Evolutionary conservation across 2,888 invertebrate genomes (phyloP), one percentile per base, ranked within the genome.

Genomic region (Catocala fraxini): DNA sequence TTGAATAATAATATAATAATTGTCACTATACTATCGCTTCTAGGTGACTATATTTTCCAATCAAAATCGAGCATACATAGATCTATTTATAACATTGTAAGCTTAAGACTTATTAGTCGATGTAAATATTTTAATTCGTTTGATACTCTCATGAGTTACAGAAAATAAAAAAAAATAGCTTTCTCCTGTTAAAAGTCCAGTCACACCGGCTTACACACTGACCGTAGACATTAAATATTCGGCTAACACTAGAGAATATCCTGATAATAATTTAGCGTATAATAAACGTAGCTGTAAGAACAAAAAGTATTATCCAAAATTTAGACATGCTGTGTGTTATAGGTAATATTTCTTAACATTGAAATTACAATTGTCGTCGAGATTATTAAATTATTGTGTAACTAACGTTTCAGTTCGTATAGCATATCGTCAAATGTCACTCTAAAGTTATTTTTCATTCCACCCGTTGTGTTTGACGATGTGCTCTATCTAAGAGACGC

Each of bases 231-330:
- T 73, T 72, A 63, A 80, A 84, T 85, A 86, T 84, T 87, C 84
- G 83, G 88, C 89, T 86, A 82, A 88, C 87, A 87, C 85, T 91
- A 87, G 86, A 84, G 80, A 84, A 83, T 92, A 92, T 85, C 80
- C 90, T 81, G 90, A 92, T 92, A 91, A 92, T 92, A 92, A 92
- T 82, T 89, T 91, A 92, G 91, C 81, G 83, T 92, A 91, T 89
- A 87, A 74, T 84, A 85, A 63, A 86, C 78, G 80, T 91, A 91
- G 90, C 69, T 84, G 66, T 90, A 92, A 93, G 93, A 87, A 89
- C 86, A 87, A 91, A 86, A 93, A 93, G 93, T 93, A 93, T 93
- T 93, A 93, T 89, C 91, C 93, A 92, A 91, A 77, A 87, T 87
- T 90, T 92, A 92, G 92, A 86, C 84, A 91, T 86, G 91, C 91